phyloP scores from a whole-genome alignment of 2,888 invertebrate genomes.

The Catotricha subobsoleta region DNA sequence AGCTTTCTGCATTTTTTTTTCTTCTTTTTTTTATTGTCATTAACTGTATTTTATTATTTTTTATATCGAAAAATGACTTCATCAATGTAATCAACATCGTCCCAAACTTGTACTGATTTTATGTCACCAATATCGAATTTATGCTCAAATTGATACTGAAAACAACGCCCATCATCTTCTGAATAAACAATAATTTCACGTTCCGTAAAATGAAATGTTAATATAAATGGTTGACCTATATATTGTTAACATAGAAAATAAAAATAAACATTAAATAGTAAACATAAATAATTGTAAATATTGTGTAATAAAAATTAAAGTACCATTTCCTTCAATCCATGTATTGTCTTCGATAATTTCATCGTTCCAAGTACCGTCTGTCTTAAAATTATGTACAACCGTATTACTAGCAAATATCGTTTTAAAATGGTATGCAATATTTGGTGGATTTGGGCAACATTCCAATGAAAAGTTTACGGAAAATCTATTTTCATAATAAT shows the following conservation, averaged over 20 bases:
- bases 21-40: too few relatives aligned
- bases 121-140: conserved; percentile 20
- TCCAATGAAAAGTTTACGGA: conserved; percentile 26
- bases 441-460: conserved; percentile 17
- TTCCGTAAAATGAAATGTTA: conserved; percentile 20
- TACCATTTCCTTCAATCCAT: conserved; percentile 20
- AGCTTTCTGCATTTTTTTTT: too few relatives aligned
- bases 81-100: conserved; percentile 24
- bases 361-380: conserved; percentile 8
- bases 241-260: conserved; percentile 19
- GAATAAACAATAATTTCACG: conserved; percentile 18
- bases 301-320: too few relatives aligned
- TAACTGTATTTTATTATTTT: too few relatives aligned
- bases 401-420: conserved; percentile 10
- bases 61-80: conserved; percentile 19
- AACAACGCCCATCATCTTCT: conserved; percentile 11
- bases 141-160: conserved; percentile 15
- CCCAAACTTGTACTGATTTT: conserved; percentile 25
- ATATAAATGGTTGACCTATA: conserved; percentile 23
- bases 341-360: conserved; percentile 14
- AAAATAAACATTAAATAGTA: background rate
- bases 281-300: too few relatives aligned
- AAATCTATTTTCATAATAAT: conserved; percentile 18
- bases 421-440: conserved; percentile 26
- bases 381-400: conserved; percentile 24